phyloP scores from a whole-genome alignment of 2,888 invertebrate genomes.

The Cerceris ruficornis region DNA sequence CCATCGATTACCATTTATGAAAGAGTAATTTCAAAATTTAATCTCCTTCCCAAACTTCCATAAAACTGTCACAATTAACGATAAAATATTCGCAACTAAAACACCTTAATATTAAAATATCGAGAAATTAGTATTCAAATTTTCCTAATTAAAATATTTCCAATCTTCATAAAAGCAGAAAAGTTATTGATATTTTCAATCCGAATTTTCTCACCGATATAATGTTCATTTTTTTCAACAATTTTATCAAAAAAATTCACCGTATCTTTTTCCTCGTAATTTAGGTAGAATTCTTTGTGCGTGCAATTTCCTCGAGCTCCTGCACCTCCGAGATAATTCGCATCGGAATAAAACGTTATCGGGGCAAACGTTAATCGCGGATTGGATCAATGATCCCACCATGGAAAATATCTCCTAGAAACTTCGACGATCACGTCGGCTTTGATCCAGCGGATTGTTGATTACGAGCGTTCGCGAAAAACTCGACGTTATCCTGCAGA shows the following conservation, averaged over 20 bases:
- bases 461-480: neutral
- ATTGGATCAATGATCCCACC: conserved; percentile 10
- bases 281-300: too few species aligned
- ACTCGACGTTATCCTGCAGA: neutral
- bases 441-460: conserved; percentile 30
- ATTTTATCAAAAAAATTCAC: too few species aligned
- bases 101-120: too few species aligned
- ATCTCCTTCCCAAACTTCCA: neutral
- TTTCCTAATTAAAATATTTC: too few species aligned
- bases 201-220: too few species aligned
- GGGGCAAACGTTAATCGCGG: neutral
- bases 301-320: too few species aligned
- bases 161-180: too few species aligned
- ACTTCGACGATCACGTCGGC: conserved; percentile 11
- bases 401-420: conserved; percentile 6
- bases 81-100: too few species aligned
- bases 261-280: too few species aligned
- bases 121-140: too few species aligned
- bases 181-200: too few species aligned
- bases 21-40: neutral
- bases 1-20: neutral
- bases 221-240: too few species aligned
- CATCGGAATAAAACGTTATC: neutral
- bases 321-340: neutral
- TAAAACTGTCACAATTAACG: neutral